These are phyloP conservation scores for Listrodromus nycthemerus DNA, from an alignment of 2,888 invertebrate genomes.

Conservation along the genomic window DNA sequence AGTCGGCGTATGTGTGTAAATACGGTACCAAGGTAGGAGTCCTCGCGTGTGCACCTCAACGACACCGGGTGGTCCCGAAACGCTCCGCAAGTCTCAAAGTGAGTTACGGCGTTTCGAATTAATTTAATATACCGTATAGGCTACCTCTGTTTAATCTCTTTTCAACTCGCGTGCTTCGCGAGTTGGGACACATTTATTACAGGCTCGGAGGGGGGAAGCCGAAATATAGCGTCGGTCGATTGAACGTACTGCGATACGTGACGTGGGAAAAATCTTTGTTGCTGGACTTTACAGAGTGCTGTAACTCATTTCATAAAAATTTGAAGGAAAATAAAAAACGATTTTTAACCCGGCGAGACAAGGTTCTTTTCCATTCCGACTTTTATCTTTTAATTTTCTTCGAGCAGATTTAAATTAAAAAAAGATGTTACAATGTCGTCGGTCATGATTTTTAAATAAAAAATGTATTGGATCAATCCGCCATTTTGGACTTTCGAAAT, in stretches of 20 bases:
- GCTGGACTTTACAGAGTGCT: neutral
- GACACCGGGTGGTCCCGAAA: constrained; percentile 69
- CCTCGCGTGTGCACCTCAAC: constrained; percentile 52
- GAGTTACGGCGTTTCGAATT: constrained; percentile 60
- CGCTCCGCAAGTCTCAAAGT: constrained; percentile 53
- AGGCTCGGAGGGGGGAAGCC: constrained; percentile 2
- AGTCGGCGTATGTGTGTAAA: constrained; percentile 15
- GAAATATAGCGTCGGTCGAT: constrained; percentile 17
- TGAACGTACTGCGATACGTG: constrained; percentile 7
- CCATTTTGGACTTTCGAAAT: neutral
- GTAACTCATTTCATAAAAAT: neutral
- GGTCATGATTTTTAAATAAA: neutral
- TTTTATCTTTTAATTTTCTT: too few relatives aligned
- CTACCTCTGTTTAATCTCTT: constrained; percentile 43
- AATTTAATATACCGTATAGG: constrained; percentile 58
- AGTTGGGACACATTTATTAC: constrained; percentile 42
- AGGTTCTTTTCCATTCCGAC: too few relatives aligned
- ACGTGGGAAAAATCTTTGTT: constrained; percentile 27
- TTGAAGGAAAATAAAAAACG: neutral
- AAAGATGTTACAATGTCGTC: too few relatives aligned
- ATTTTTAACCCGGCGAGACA: neutral
- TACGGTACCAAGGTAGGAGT: constrained; percentile 28
- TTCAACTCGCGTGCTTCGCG: constrained; percentile 23
- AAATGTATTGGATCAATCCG: neutral
- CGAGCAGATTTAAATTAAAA: neutral